Percentiles rank a stretch among this genome's conserved stretches.
Conservation (phyloP, 2,797 vertebrate genomes). For the Darevskia nairensis region DNA sequence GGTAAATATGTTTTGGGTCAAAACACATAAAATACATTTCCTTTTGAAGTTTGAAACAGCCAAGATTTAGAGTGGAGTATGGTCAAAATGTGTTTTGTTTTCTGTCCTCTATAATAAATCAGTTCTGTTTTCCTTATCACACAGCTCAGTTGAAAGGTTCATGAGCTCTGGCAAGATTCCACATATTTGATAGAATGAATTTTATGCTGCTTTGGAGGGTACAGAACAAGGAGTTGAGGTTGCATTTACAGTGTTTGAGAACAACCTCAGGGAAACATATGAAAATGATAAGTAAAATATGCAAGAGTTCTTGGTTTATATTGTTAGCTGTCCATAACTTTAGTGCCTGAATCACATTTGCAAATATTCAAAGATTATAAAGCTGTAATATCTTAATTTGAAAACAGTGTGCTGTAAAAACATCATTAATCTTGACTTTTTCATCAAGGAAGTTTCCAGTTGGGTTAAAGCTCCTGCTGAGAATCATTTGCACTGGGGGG, state of each 20-base stretch:
- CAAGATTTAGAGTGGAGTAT: not conserved
- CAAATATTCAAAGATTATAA: constrained; percentile 29
- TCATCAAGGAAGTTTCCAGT: constrained; percentile 47
- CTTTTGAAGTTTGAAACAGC: not conserved
- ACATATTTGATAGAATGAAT: constrained; percentile 8
- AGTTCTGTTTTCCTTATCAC: not conserved
- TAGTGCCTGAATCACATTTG: constrained; percentile 13
- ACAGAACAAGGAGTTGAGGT: not conserved
- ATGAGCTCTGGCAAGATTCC: not conserved
- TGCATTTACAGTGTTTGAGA: constrained; percentile 22
- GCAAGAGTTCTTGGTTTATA: constrained; percentile 24
- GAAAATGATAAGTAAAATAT: constrained; percentile 7
- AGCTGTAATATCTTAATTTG: constrained; percentile 57
- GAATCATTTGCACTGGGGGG: constrained; percentile 53
- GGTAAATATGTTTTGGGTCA: not conserved
- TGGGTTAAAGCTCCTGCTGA: constrained; percentile 42
- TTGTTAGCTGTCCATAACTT: constrained; percentile 20
- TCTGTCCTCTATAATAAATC: constrained; percentile 11
- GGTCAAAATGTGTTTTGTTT: not conserved
- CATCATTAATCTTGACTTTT: constrained; percentile 39
- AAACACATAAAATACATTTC: constrained; percentile 11
- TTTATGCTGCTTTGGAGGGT: not conserved
- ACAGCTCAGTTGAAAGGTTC: constrained; percentile 16
- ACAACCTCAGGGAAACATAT: constrained; percentile 25
- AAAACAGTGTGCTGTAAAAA: constrained; percentile 7